Percentiles rank a stretch among this genome's conserved stretches.
Conservation (phyloP, 2,888 invertebrate genomes). For the Frankliniella intonsa region DNA sequence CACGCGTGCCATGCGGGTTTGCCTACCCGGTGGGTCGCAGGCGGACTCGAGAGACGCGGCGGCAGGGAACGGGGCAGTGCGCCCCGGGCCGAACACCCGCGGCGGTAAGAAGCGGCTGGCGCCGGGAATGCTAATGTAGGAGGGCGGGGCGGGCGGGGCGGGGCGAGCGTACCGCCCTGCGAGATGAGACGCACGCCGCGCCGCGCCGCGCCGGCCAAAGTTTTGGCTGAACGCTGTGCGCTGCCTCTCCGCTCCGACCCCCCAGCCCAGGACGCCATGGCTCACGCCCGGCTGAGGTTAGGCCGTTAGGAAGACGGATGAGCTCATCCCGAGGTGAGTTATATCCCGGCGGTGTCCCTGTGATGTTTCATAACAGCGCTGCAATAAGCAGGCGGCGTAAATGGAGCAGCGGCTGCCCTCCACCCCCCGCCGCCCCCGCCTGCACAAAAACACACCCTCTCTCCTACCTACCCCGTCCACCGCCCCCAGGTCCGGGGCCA, state of each 20-base stretch:
- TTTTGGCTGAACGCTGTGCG: too few species aligned
- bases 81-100: too few species aligned
- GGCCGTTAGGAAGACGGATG: constrained; percentile 8
- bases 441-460: not conserved
- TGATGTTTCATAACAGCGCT: constrained; percentile 17
- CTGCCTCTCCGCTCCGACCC: too few species aligned
- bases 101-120: not conserved
- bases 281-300: constrained; percentile 4
- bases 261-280: not conserved
- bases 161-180: not conserved
- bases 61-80: not conserved
- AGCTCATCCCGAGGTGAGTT: not conserved
- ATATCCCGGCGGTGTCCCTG: constrained; percentile 5
- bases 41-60: not conserved
- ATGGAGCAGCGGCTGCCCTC: not conserved
- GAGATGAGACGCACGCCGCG: not conserved
- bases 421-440: not conserved
- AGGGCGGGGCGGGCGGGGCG: not conserved
- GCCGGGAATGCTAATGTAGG: not conserved
- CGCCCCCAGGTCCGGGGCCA: not conserved
- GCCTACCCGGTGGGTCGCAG: not conserved
- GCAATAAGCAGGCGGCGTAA: constrained; percentile 8
- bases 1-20: not conserved
- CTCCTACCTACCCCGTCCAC: not conserved
- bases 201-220: not conserved